Percentiles rank a stretch among this genome's conserved stretches.
Evolutionary conservation across 2,888 invertebrate species (phyloP).

Genomic region (Yponomeuta sedellus): DNA sequence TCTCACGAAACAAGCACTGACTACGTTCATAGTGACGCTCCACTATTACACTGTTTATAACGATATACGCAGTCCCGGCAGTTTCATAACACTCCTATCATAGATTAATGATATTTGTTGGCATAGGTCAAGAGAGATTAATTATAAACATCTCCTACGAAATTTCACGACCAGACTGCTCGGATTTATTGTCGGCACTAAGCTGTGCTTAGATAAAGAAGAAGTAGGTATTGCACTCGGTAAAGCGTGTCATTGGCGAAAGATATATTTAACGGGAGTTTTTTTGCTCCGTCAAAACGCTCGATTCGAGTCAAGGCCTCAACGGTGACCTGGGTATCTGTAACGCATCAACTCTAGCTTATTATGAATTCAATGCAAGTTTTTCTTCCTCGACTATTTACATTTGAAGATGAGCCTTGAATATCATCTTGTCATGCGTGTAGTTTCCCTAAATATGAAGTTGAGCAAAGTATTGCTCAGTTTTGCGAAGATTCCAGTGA

Average conservation of each 20-base stretch:
- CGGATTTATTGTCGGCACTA: slow-evolving; percentile 12
- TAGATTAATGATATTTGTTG: neutral
- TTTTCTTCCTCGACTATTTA: neutral
- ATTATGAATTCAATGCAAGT: neutral
- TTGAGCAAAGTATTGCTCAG: neutral
- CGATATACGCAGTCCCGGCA: neutral
- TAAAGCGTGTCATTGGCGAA: slow-evolving; percentile 39
- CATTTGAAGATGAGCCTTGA: neutral
- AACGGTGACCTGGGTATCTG: slow-evolving; percentile 1
- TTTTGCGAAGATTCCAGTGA: neutral
- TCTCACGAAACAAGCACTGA: slow-evolving; percentile 27
- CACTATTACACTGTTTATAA: neutral
- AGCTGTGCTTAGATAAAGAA: slow-evolving; percentile 18
- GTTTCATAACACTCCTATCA: neutral
- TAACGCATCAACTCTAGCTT: neutral
- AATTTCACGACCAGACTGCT: slow-evolving; percentile 2
- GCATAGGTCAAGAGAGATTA: neutral
- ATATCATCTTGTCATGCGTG: neutral
- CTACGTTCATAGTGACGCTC: neutral
- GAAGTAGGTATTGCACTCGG: slow-evolving; percentile 32
- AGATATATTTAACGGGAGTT: slow-evolving; percentile 29
- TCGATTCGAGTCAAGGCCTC: slow-evolving; percentile 5
- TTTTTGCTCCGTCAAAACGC: neutral
- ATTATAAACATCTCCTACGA: neutral
- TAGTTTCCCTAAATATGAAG: neutral